Conservation (phyloP, 2,888 invertebrate species). For the Gerris lacustris region DNA sequence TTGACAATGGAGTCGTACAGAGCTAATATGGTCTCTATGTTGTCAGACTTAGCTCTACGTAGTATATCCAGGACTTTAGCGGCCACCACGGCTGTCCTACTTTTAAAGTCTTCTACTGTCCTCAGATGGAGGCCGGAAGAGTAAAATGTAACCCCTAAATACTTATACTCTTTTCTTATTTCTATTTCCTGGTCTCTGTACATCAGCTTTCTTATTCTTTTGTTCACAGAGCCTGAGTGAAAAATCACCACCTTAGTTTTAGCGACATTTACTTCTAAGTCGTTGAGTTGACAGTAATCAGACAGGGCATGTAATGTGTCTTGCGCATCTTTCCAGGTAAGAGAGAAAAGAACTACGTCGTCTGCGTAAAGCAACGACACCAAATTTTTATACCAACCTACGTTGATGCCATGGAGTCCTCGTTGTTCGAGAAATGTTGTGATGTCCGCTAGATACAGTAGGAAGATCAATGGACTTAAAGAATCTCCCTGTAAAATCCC, state of each 20-base stretch:
- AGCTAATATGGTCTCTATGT: no score
- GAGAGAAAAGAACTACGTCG: background rate
- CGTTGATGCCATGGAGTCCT: no score
- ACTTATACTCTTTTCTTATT: background rate
- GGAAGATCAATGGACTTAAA: no score
- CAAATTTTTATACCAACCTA: background rate
- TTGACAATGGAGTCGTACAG: background rate
- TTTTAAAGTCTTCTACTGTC: no score
- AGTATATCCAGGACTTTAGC: no score
- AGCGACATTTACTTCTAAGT: background rate
- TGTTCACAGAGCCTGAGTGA: background rate
- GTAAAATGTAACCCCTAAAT: background rate
- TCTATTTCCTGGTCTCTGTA: background rate
- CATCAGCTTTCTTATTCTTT: background rate
- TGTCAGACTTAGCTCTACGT: no score
- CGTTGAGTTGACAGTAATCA: background rate
- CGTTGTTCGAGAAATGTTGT: no score
- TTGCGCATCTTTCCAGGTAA: background rate
- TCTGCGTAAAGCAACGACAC: background rate
- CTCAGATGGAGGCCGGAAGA: background rate
- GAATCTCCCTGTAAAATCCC: no score
- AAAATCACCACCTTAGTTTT: background rate
- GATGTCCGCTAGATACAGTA: no score
- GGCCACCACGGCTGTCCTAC: no score
- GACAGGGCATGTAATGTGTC: background rate